Percentiles rank a stretch among this genome's conserved stretches.
Conservation (phyloP, 2,113 vertebrate species). For the Nycticebus coucang region DNA sequence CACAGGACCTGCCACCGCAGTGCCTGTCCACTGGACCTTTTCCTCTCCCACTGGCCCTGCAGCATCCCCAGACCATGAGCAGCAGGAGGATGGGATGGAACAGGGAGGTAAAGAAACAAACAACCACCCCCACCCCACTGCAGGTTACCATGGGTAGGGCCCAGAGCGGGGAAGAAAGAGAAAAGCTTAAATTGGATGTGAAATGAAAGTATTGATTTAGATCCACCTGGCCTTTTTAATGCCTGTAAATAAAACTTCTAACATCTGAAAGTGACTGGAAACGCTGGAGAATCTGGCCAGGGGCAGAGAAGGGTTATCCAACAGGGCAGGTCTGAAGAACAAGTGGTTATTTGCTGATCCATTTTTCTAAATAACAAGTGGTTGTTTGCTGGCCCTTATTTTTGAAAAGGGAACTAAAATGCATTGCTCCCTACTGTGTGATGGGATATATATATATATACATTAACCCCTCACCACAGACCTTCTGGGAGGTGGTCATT, state of each 20-base stretch:
- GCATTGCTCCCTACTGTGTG: background rate
- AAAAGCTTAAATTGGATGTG: constrained; percentile 76
- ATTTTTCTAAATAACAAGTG: constrained; percentile 31
- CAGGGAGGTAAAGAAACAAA: constrained; percentile 46
- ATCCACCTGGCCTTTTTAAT: constrained; percentile 71
- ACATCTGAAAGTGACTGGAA: constrained; percentile 61
- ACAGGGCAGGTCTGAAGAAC: background rate
- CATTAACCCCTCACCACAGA: background rate
- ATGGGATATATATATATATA: too few relatives aligned
- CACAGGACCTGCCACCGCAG: background rate
- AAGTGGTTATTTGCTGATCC: background rate
- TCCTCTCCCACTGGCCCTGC: background rate
- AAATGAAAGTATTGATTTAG: constrained; percentile 80
- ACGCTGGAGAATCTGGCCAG: constrained; percentile 24
- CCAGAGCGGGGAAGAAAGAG: constrained; percentile 42
- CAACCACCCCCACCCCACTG: background rate
- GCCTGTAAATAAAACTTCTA: constrained; percentile 70
- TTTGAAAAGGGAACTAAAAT: background rate
- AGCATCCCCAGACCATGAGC: background rate
- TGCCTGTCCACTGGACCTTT: background rate
- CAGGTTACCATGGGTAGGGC: background rate
- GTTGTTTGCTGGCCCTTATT: background rate
- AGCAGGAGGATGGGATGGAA: background rate
- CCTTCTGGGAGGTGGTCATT: background rate
- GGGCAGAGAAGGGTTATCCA: background rate